Conservation (phyloP, 1,140 invertebrate species). For the Cyclargus thomasi region DNA sequence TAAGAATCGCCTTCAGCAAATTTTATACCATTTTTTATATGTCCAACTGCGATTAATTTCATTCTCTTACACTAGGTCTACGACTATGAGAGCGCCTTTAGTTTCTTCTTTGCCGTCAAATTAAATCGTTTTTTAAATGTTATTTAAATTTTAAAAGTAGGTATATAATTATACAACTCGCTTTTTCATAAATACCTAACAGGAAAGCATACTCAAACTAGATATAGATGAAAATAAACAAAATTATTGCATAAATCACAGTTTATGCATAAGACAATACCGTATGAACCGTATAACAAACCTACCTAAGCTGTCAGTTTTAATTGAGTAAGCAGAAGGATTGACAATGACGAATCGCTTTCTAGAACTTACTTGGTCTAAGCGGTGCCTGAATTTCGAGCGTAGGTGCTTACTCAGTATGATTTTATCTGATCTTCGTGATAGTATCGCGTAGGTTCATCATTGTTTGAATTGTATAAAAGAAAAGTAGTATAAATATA, state of each 20-base stretch:
- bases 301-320: conserved; percentile 30
- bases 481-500: background rate
- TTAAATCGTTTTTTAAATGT: too few relatives aligned
- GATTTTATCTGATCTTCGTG: conserved; percentile 9
- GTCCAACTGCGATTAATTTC: too few relatives aligned
- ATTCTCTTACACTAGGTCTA: too few relatives aligned
- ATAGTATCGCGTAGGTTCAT: conserved; percentile 6
- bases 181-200: too few relatives aligned
- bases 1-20: too few relatives aligned
- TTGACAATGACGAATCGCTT: conserved; percentile 67
- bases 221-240: too few relatives aligned
- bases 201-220: too few relatives aligned
- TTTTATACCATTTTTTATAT: too few relatives aligned
- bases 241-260: background rate
- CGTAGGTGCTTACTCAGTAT: conserved; percentile 14
- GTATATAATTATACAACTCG: too few relatives aligned
- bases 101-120: too few relatives aligned
- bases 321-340: conserved; percentile 49
- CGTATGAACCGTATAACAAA: background rate
- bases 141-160: too few relatives aligned
- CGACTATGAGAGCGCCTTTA: too few relatives aligned
- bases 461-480: background rate
- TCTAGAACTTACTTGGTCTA: conserved; percentile 41
- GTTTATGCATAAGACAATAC: background rate
- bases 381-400: conserved; percentile 25